These are phyloP conservation scores for Lathronympha strigana DNA, from an alignment of 2,888 invertebrate species.

Conservation along the genomic window DNA sequence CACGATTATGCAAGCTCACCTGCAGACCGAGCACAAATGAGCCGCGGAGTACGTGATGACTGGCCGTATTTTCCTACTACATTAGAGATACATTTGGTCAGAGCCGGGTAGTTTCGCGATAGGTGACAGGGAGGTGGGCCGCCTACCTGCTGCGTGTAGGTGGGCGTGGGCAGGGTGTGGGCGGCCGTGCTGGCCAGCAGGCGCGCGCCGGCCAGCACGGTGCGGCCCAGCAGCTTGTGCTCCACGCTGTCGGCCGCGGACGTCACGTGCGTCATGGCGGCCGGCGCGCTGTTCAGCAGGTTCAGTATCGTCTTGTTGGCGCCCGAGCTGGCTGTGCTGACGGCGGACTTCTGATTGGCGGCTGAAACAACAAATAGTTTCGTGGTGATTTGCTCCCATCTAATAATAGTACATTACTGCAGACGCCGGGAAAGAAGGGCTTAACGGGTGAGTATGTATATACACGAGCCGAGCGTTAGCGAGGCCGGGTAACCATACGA, in stretches of 20 bases:
- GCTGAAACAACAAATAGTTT: slow-evolving; percentile 54
- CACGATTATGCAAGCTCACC: too few relatives aligned
- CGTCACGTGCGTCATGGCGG: slow-evolving; percentile 87
- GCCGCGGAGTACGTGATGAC: too few relatives aligned
- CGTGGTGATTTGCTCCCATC: background rate
- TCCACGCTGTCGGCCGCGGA: slow-evolving; percentile 49
- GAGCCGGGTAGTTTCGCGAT: too few relatives aligned
- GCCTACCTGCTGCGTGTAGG: slow-evolving; percentile 72
- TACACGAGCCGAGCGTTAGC: too few relatives aligned
- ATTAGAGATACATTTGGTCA: too few relatives aligned
- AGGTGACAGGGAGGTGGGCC: too few relatives aligned
- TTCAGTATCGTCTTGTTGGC: slow-evolving; percentile 91
- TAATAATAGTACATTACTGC: too few relatives aligned
- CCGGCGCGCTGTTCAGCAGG: slow-evolving; percentile 90
- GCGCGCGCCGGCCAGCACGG: slow-evolving; percentile 81
- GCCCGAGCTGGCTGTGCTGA: slow-evolving; percentile 70
- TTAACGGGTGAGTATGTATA: too few relatives aligned
- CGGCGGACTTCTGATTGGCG: slow-evolving; percentile 73
- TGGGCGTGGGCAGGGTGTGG: slow-evolving; percentile 67
- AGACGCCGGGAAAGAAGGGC: too few relatives aligned
- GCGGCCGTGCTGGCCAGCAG: slow-evolving; percentile 70
- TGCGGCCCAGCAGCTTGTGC: slow-evolving; percentile 79
- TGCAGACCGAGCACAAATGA: too few relatives aligned
- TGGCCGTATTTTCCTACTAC: too few relatives aligned
- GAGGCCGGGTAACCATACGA: too few relatives aligned